A percentile compares a stretch with the other conserved stretches of the same genome.
Evolutionary conservation across 1,140 invertebrate species (phyloP).

Genomic region (Procambarus clarkii): DNA sequence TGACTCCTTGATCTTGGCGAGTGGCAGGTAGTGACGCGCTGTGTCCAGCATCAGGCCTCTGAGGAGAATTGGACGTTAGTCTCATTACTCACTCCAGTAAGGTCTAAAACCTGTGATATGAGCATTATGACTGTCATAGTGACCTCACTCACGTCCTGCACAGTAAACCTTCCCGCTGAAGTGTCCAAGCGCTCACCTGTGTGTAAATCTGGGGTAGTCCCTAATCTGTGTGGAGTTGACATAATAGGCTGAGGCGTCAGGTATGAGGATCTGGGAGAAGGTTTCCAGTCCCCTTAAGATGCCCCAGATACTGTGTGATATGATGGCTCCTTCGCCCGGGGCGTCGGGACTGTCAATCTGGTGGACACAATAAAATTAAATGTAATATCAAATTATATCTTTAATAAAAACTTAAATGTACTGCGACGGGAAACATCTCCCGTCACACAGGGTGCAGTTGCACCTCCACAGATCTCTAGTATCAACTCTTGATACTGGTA

Average conservation of each 20-base stretch:
- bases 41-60: conserved; percentile 90
- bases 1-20: conserved; percentile 81
- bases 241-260: conserved; percentile 70
- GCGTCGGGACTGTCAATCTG: conserved; percentile 70
- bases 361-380: conserved; percentile 18
- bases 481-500: too few relatives aligned
- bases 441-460: too few relatives aligned
- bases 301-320: conserved; percentile 75
- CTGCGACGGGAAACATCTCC: too few relatives aligned
- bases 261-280: conserved; percentile 76
- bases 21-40: conserved; percentile 86
- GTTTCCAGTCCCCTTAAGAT: conserved; percentile 76
- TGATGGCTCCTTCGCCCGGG: conserved; percentile 57
- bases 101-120: too few relatives aligned
- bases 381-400: conserved; percentile 7
- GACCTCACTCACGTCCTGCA: too few relatives aligned
- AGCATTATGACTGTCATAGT: too few relatives aligned
- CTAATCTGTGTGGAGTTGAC: conserved; percentile 79
- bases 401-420: background rate
- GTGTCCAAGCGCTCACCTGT: conserved; percentile 44
- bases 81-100: too few relatives aligned
- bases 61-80: conserved; percentile 75
- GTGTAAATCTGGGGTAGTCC: conserved; percentile 84
- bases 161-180: too few relatives aligned
- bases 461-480: too few relatives aligned